Percentiles rank a stretch among this genome's conserved stretches.
Conservation (phyloP, 2,797 vertebrate species). For the Phataginus tricuspis region DNA sequence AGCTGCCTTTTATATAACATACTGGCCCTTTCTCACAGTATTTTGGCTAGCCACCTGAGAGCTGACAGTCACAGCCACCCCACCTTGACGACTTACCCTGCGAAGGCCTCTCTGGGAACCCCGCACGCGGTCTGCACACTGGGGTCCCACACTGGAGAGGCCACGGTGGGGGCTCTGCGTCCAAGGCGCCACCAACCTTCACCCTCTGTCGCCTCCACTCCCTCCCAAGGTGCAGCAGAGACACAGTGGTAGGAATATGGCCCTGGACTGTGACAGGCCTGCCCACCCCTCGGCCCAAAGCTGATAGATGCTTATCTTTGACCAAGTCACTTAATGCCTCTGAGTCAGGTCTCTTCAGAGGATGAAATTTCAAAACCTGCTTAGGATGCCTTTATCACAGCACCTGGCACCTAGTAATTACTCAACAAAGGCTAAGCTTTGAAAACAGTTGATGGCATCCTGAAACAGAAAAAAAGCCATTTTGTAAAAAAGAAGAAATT, state of each 20-base stretch:
- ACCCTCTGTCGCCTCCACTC: too few relatives aligned
- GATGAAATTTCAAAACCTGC: neutral
- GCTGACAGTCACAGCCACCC: neutral
- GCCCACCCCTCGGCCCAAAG: neutral
- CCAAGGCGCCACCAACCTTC: neutral
- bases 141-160: neutral
- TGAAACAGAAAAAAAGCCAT: neutral
- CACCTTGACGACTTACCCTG: neutral
- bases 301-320: neutral
- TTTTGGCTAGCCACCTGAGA: neutral
- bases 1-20: neutral
- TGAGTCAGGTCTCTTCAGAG: neutral
- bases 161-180: too few relatives aligned
- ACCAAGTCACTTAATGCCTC: neutral
- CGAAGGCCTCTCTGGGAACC: neutral
- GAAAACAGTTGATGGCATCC: neutral
- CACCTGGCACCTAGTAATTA: neutral
- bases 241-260: neutral
- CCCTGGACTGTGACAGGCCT: neutral
- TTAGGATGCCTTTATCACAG: neutral
- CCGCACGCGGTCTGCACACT: neutral
- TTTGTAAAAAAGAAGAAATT: neutral
- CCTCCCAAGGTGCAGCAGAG: too few relatives aligned
- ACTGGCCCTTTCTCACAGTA: neutral
- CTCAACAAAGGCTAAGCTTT: neutral